Base-by-base conservation (phyloP, 2,888 invertebrate genomes). In the Hydropsyche betteni region DNA sequence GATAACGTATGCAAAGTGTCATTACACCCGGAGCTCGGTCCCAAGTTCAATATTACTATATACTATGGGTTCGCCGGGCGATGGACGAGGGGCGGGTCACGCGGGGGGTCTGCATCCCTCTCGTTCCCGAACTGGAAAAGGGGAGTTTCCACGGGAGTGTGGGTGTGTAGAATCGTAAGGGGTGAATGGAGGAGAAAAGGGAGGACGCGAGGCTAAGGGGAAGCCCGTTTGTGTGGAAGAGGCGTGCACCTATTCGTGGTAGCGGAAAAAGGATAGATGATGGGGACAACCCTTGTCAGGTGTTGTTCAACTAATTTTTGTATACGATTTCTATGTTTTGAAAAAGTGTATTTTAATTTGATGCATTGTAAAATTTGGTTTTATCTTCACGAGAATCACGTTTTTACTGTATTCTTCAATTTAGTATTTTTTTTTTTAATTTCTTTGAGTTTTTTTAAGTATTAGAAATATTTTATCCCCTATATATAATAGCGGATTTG, bases 41-140 rank as follows among this genome's bases (percentile, higher is more conserved):
- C 75, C 78, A 78, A 78, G 78, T 78, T 78, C 78, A 78, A 78
- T 75, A 77, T 75, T 77, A 78, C 78, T 75, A 78, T 72, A 44
- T 10, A 44, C 44, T 44, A 44, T 44, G 44, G 68, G 52, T 36
- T 24, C 68, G 44, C 34, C 50, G 6, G 33, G 51, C 10, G 50
- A 24, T 52, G 33, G 34, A 33, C 33, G 52, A 36, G 51, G 71
- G 61, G 68, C 10, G 16, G 24, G 64, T 6, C 55, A 68, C 38
- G 58, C 36, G 69, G 24, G 69, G 72, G 38, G 44, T 73, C 3
- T 68, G 75, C 68, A 68, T 51, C 71, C 75, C 75, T 69, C 50
- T 12, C 50, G n/a, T 51, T 36, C 33, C 53, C 52, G 53, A 36
- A 51, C n/a, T 38, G 36, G 44, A 44, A 44, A 10, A 44, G 44